Evolutionary conservation across 2,888 invertebrate genomes (phyloP).

Genomic region (Thecophora atra): DNA sequence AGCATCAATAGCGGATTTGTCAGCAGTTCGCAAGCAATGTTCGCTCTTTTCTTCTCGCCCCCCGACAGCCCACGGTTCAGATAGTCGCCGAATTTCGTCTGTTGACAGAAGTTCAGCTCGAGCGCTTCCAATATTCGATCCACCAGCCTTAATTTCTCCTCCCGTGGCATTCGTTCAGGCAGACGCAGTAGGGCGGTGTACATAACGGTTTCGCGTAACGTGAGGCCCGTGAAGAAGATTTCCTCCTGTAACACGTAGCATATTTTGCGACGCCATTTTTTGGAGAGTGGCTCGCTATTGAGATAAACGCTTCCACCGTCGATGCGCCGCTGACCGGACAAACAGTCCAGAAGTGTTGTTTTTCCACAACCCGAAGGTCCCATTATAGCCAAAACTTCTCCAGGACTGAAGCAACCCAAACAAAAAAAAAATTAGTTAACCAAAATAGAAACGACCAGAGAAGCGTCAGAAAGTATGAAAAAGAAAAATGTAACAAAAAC

Average conservation of each 20-base stretch:
- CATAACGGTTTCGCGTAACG: constrained; percentile 79
- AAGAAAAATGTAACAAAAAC: too few species aligned
- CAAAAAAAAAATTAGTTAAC: not conserved
- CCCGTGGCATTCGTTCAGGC: constrained; percentile 76
- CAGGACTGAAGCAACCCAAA: constrained; percentile 68
- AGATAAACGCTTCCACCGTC: constrained; percentile 75
- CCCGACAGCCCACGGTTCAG: constrained; percentile 81
- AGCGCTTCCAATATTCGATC: constrained; percentile 80
- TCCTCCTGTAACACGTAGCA: constrained; percentile 86
- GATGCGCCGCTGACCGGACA: constrained; percentile 76
- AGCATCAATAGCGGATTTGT: constrained; percentile 83
- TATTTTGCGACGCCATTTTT: constrained; percentile 77
- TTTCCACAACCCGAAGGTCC: constrained; percentile 84
- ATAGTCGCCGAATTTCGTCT: constrained; percentile 82
- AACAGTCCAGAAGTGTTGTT: constrained; percentile 79
- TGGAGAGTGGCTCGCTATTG: constrained; percentile 73
- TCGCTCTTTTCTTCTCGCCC: constrained; percentile 84
- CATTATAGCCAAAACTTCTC: constrained; percentile 83
- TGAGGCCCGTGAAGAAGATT: constrained; percentile 82
- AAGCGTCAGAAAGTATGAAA: too few species aligned
- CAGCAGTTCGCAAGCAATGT: constrained; percentile 83
- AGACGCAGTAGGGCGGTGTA: constrained; percentile 71
- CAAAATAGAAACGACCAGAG: not conserved
- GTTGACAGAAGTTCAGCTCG: constrained; percentile 78
- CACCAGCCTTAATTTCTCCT: constrained; percentile 80